Percentiles rank a stretch among this genome's conserved stretches.
phyloP scores from a whole-genome alignment of 2,888 invertebrate genomes.

The Platerodrilus igneus region DNA sequence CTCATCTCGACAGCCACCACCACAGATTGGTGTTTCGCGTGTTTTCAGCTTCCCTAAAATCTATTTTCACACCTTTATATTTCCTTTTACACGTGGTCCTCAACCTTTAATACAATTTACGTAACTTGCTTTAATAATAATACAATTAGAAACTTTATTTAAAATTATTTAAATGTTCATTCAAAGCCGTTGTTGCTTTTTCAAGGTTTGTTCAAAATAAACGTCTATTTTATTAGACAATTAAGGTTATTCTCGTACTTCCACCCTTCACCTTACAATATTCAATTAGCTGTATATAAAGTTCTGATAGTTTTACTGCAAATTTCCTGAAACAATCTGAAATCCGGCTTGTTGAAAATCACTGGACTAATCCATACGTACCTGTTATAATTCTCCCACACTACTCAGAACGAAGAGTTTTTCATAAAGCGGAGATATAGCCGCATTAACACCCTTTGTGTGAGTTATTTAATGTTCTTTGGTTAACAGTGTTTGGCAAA shows the following conservation, averaged over 20 bases:
- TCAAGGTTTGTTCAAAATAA: neutral
- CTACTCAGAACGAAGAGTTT: conserved; percentile 44
- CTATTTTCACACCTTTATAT: conserved; percentile 46
- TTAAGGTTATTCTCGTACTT: neutral
- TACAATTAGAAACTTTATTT: neutral
- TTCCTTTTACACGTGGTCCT: conserved; percentile 35
- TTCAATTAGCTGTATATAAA: neutral
- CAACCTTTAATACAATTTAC: conserved; percentile 24
- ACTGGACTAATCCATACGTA: conserved; percentile 39
- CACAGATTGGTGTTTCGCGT: conserved; percentile 49
- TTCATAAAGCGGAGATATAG: conserved; percentile 45
- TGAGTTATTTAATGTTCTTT: conserved; percentile 46
- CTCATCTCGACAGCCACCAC: conserved; percentile 39
- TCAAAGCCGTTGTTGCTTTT: neutral
- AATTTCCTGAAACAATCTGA: conserved; percentile 6
- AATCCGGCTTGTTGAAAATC: conserved; percentile 31
- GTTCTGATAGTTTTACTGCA: neutral
- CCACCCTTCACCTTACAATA: neutral
- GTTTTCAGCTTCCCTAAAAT: conserved; percentile 43
- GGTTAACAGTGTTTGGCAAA: conserved; percentile 43
- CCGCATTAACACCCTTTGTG: conserved; percentile 48
- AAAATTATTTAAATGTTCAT: neutral
- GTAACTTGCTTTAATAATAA: neutral
- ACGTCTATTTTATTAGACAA: neutral
- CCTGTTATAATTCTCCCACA: conserved; percentile 48